A percentile compares a stretch with the other conserved stretches of the same genome.
Evolutionary conservation across 2,888 invertebrate genomes (phyloP).

Genomic region (Mythimna pallens): DNA sequence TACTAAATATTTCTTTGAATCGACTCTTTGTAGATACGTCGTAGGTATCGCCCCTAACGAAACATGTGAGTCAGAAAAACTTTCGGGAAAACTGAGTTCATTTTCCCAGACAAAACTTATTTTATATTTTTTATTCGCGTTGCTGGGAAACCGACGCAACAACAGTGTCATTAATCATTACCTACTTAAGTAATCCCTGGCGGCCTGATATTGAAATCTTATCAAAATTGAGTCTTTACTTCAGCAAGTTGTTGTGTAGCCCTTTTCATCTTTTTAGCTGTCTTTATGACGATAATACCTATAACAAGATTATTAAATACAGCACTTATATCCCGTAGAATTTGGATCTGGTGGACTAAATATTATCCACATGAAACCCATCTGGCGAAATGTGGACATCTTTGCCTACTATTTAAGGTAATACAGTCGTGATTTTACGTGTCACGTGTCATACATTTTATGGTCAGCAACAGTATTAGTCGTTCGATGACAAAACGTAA

Average conservation of each 20-base stretch:
- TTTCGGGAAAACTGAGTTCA: constrained; percentile 20
- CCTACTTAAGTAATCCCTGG: too few relatives aligned
- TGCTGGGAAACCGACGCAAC: constrained; percentile 39
- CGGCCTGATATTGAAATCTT: too few relatives aligned
- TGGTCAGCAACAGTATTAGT: background rate
- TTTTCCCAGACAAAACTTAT: constrained; percentile 18
- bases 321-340: background rate
- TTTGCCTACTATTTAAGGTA: background rate
- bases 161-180: too few relatives aligned
- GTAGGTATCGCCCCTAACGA: background rate
- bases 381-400: background rate
- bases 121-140: constrained; percentile 26
- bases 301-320: too few relatives aligned
- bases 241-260: too few relatives aligned
- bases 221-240: too few relatives aligned
- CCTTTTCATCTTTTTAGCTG: too few relatives aligned
- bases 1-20: constrained; percentile 31
- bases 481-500: constrained; percentile 13
- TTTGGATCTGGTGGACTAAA: too few relatives aligned
- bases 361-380: too few relatives aligned
- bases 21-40: background rate
- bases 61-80: constrained; percentile 21
- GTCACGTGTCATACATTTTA: background rate
- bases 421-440: background rate
- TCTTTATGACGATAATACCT: too few relatives aligned